Percentiles rank a stretch among this genome's conserved stretches.
phyloP scores from a whole-genome alignment of 2,888 invertebrate genomes.

The Ophion ellenae region DNA sequence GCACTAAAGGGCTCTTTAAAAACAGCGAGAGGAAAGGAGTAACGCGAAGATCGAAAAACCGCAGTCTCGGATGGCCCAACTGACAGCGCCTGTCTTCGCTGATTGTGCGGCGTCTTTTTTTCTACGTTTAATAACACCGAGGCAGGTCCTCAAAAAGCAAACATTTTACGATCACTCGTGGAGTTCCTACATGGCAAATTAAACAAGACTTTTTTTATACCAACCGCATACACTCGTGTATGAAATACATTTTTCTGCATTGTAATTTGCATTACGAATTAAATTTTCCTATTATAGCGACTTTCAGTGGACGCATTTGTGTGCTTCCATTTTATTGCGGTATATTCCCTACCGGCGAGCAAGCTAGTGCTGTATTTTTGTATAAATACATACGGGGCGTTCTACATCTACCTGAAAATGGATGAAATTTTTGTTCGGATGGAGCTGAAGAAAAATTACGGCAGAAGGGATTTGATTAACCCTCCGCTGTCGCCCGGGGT shows the following conservation, averaged over 20 bases:
- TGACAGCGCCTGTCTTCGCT: conserved; percentile 58
- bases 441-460: too few relatives aligned
- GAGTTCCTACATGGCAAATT: conserved; percentile 41
- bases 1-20: conserved; percentile 29
- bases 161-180: conserved; percentile 57
- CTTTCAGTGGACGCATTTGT: conserved; percentile 3
- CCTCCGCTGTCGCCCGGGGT: too few relatives aligned
- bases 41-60: conserved; percentile 48
- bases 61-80: conserved; percentile 45
- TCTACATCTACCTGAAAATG: background rate
- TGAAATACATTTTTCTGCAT: conserved; percentile 23
- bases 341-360: conserved; percentile 34
- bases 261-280: conserved; percentile 35
- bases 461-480: too few relatives aligned
- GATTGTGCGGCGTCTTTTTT: conserved; percentile 49
- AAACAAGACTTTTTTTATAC: conserved; percentile 51
- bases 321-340: conserved; percentile 41
- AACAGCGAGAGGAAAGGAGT: conserved; percentile 23
- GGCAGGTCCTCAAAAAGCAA: conserved; percentile 17
- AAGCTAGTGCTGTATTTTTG: background rate
- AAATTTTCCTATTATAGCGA: conserved; percentile 14
- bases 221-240: background rate
- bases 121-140: conserved; percentile 10
- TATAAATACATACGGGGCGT: background rate
- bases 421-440: too few relatives aligned